Conservation (phyloP, 1,140 invertebrate species). For the Anastatus disparis region DNA sequence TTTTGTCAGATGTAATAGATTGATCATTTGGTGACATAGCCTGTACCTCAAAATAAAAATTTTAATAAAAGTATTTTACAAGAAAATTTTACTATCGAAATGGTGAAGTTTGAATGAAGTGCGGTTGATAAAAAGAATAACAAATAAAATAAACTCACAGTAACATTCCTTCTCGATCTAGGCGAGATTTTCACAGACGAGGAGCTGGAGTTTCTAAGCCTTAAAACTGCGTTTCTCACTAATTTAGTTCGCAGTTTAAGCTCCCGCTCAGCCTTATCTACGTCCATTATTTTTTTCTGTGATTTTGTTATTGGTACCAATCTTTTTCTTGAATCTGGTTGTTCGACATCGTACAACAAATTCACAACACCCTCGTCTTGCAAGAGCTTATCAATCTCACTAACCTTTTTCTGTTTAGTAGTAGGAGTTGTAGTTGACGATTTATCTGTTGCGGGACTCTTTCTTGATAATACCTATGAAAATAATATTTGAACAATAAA, state of each 20-base stretch:
- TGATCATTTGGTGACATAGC: not conserved
- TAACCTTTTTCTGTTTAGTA: conserved; percentile 66
- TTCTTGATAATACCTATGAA: not conserved
- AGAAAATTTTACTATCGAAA: no score
- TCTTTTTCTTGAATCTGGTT: conserved; percentile 65
- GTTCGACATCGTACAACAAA: conserved; percentile 81
- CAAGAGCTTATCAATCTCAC: conserved; percentile 80
- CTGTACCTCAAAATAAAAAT: not conserved
- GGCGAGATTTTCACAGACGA: conserved; percentile 51
- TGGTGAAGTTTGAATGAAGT: no score
- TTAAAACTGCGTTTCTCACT: conserved; percentile 70
- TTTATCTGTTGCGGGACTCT: conserved; percentile 11
- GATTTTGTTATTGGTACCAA: conserved; percentile 66
- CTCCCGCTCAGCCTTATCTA: conserved; percentile 65
- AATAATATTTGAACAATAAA: no score
- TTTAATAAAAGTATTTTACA: no score
- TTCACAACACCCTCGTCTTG: conserved; percentile 88
- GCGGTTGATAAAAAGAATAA: no score
- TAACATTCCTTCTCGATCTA: conserved; percentile 66
- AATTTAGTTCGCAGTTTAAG: conserved; percentile 62
- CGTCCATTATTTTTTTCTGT: conserved; percentile 66
- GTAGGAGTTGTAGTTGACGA: not conserved
- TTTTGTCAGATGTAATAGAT: conserved; percentile 5
- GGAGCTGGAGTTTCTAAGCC: conserved; percentile 56
- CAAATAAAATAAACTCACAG: conserved; percentile 44